Base-by-base conservation (phyloP, 1,140 invertebrate genomes). In the Tetragnatha versicolor region DNA sequence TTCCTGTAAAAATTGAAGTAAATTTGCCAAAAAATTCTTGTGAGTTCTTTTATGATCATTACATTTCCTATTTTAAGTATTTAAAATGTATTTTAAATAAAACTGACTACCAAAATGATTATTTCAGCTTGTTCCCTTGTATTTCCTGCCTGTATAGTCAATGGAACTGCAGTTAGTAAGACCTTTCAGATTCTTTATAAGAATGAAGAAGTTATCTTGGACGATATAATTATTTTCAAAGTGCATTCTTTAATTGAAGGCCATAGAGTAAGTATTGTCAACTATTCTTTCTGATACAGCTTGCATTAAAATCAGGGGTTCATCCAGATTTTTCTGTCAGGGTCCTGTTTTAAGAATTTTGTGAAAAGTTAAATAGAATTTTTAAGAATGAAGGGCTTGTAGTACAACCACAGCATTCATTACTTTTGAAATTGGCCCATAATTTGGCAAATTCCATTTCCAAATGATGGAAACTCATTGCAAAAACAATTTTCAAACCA, bases 131-230 rank as follows among this genome's bases (percentile, higher is more conserved):
- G 80, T 77, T 53, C 80, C 17, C 60, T 86, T 61, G 85, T 87
- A 22, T 87, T 88, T 68, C 89, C 89, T n/a, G 90, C 92, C 39
- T 92, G 91, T 83, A 89, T 94, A 83, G 87, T 92, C 84, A 91
- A 93, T 86, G 92, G 93, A 81, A 86, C 92, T 79, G 95, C 94
- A 9, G 91, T 94, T 29, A 96, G 93, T 83, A 92, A 95, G 84
- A 92, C 94, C 68, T 98, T 98, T 88, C 94, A 97, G 86, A 97
- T 98, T 84, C 90, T 98, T 79, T 98, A 98, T 87, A 89, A 94
- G 80, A 97, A 97, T 86, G 96, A 98, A 86, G 96, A 98, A 88
- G 92, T 98, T 82, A 90, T 91, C 31, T 88, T 98, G 47, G 91
- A 94, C 83, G 96, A 98, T 83, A 91, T 94, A 75, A 90, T 96